Base-by-base conservation (phyloP, 2,888 invertebrate genomes). In the Pemphredon lugubris region DNA sequence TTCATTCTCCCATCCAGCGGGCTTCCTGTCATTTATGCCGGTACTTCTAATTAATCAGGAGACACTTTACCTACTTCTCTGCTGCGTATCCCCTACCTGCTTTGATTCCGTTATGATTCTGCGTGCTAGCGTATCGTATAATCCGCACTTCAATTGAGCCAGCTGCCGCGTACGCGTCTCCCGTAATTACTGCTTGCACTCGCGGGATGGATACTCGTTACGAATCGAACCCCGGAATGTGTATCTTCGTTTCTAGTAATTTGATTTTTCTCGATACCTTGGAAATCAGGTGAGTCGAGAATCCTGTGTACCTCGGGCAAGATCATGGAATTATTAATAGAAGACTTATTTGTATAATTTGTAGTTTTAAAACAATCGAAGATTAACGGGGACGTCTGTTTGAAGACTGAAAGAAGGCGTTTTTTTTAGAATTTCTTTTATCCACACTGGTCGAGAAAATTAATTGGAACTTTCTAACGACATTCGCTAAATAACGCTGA, bases 31-130 rank as follows among this genome's bases (percentile, higher is more conserved):
- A 79, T 61, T 76, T 69, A 76, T 55, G 42, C 34, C 58, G 54
- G 61, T 42, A 53, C 55, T 73, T 74, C 51, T 76, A 79, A 79
- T 79, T 79, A 79, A 79, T 76, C 71, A 72, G 48, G 23, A 42
- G 74, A 65, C 60, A 76, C 76, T 73, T 79, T 76, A 47, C 63
- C 63, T 58, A 65, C 53, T 70, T 78, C 73, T 63, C n/a, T 66
- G 63, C 55, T 42, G 40, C 32, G 23, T 45, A 37, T 40, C 44
- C 16, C n/a, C 37, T 37, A 23, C 53, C 48, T 47, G 40, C 70
- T 59, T 73, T 51, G 48, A 51, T 51, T 40, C 30, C 53, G 37
- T 73, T 73, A 64, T 44, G 44, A 18, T 63, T 57, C 59, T 16
- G 51, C 40, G 13, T 53, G 61, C 54, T 45, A 53, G 26, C 44